Evolutionary conservation across 2,888 invertebrate genomes (phyloP).

Genomic region (Sceliomorpha sp.): DNA sequence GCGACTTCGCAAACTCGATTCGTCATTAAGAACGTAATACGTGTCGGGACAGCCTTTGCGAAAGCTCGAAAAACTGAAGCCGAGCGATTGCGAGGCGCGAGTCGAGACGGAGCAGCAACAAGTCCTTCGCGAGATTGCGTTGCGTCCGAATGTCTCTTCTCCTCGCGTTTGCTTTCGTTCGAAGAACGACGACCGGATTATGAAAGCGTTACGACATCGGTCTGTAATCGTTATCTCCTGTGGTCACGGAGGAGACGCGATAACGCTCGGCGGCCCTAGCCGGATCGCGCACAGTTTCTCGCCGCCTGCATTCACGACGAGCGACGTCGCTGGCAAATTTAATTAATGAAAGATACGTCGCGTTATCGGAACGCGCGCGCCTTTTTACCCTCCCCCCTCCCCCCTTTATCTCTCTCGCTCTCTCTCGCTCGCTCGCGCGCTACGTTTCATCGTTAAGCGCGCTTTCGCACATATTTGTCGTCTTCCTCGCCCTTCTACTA

Average conservation of each 20-base stretch:
- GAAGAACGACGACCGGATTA: neutral
- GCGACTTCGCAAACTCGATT: no score
- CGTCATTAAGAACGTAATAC: no score
- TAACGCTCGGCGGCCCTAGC: slow-evolving; percentile 11
- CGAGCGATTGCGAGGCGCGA: no score
- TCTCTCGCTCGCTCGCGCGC: no score
- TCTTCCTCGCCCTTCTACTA: slow-evolving; percentile 27
- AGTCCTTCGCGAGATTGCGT: no score
- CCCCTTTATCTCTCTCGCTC: neutral
- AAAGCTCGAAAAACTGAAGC: no score
- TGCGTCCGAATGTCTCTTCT: no score
- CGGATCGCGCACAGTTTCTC: slow-evolving; percentile 22
- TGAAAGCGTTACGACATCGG: slow-evolving; percentile 24
- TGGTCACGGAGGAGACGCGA: slow-evolving; percentile 23
- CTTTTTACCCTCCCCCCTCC: slow-evolving; percentile 24
- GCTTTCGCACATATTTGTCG: slow-evolving; percentile 49
- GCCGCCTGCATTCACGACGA: neutral
- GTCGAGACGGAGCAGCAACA: no score
- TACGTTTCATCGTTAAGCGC: slow-evolving; percentile 25
- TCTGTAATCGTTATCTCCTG: slow-evolving; percentile 28
- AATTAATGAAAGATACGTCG: slow-evolving; percentile 36
- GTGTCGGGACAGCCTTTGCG: no score
- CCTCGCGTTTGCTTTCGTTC: slow-evolving; percentile 6
- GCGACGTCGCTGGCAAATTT: slow-evolving; percentile 22
- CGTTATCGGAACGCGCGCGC: slow-evolving; percentile 33